Conservation (phyloP, 2,797 vertebrate genomes). For the Antennarius maculatus region DNA sequence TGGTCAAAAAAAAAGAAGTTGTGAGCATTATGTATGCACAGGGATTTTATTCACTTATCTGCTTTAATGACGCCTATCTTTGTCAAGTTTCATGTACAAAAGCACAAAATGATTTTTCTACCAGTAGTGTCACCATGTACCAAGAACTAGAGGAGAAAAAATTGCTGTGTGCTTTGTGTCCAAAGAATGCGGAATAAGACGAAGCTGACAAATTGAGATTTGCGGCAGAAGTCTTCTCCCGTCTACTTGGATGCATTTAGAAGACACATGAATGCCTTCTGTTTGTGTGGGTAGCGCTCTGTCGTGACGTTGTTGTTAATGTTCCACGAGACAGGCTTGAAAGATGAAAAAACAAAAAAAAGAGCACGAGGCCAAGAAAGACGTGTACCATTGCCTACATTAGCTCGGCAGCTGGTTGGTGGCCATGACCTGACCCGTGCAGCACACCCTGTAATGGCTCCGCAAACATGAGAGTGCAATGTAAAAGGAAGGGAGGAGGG, state of each 20-base stretch:
- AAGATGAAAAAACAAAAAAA: constrained; percentile 27
- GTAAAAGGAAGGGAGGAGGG: constrained; percentile 44
- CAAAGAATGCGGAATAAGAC: no score
- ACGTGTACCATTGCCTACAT: constrained; percentile 44
- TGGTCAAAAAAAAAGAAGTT: no score
- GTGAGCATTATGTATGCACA: no score
- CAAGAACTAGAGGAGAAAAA: no score
- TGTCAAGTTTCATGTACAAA: no score
- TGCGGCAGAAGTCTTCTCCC: no score
- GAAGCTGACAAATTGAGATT: no score
- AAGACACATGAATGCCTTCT: constrained; percentile 56
- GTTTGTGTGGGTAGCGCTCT: constrained; percentile 42
- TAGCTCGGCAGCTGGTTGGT: constrained; percentile 61
- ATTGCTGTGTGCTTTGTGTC: no score
- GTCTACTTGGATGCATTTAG: constrained; percentile 9
- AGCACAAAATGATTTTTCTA: no score
- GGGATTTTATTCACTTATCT: no score
- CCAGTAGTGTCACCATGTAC: no score
- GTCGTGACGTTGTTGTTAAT: constrained; percentile 49
- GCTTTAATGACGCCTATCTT: no score
- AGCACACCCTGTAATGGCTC: constrained; percentile 59
- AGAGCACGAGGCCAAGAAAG: constrained; percentile 40
- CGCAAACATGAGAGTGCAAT: constrained; percentile 52
- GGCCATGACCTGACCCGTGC: constrained; percentile 57
- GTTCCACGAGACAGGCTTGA: constrained; percentile 31